phyloP scores from a whole-genome alignment of 2,797 vertebrate genomes.

The Crenuchus spilurus region DNA sequence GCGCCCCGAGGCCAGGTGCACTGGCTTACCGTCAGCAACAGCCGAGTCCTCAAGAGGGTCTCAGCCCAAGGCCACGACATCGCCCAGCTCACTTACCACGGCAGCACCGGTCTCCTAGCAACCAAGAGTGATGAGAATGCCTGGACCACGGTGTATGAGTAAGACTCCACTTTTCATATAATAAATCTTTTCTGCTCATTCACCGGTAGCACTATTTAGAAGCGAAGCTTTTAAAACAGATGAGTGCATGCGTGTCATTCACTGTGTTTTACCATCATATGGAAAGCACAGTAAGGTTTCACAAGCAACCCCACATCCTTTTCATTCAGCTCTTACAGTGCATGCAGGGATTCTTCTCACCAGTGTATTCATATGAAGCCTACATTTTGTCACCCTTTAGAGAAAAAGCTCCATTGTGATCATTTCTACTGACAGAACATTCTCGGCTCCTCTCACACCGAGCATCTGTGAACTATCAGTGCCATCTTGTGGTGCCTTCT shows the following conservation, averaged over 20 bases:
- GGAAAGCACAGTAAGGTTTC: background rate
- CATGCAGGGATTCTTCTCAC: background rate
- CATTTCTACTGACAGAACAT: background rate
- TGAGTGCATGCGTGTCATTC: background rate
- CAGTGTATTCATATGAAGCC: background rate
- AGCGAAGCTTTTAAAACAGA: conserved; percentile 16
- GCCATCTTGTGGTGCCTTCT: conserved; percentile 38
- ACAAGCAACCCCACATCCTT: background rate
- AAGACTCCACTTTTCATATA: conserved; percentile 63
- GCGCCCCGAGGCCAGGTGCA: conserved; percentile 86
- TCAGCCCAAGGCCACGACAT: conserved; percentile 87
- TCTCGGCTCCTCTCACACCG: background rate
- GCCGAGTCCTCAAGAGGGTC: conserved; percentile 84
- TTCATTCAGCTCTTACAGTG: conserved; percentile 9
- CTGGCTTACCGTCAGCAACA: conserved; percentile 87
- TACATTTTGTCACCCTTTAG: conserved; percentile 9
- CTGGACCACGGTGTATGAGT: conserved; percentile 90
- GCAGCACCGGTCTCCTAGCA: conserved; percentile 84
- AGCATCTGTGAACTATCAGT: conserved; percentile 20
- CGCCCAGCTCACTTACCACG: conserved; percentile 86
- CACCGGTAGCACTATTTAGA: background rate
- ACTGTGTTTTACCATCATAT: background rate
- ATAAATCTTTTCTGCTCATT: conserved; percentile 6
- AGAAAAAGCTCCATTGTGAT: background rate
- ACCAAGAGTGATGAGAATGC: conserved; percentile 89